Conservation (phyloP, 2,113 vertebrate species). For the Sigmodon hispidus region DNA sequence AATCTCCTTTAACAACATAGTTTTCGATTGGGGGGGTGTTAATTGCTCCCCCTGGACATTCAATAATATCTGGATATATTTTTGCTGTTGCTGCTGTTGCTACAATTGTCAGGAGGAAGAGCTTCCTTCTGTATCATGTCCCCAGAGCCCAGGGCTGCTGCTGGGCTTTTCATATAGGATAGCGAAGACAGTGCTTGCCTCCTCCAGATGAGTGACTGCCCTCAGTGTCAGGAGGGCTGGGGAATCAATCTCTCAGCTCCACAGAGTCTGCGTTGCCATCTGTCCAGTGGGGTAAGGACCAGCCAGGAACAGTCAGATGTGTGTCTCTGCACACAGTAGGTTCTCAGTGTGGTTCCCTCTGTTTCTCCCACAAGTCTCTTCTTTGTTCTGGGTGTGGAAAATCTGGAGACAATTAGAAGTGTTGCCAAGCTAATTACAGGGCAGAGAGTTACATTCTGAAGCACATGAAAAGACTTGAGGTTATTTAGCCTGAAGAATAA, state of each 20-base stretch:
- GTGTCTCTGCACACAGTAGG: not conserved
- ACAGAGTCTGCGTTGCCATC: not conserved
- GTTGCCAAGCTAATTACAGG: constrained; percentile 61
- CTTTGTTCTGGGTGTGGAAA: constrained; percentile 2
- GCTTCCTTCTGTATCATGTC: not conserved
- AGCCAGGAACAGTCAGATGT: not conserved
- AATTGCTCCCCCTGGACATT: not conserved
- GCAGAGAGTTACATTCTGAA: not conserved
- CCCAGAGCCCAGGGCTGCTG: not conserved
- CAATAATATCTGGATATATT: not conserved
- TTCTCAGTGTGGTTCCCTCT: not conserved
- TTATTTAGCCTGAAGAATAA: constrained; percentile 60
- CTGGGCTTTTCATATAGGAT: not conserved
- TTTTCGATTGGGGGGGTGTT: not conserved
- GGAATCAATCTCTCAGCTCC: not conserved
- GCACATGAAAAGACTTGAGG: constrained; percentile 47
- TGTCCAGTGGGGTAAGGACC: not conserved
- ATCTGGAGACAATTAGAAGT: not conserved
- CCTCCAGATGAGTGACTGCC: not conserved
- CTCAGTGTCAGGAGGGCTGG: rapidly evolving
- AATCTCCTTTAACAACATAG: constrained; percentile 17
- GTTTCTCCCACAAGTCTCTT: not conserved
- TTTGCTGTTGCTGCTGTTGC: not conserved
- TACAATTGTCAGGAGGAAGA: not conserved
- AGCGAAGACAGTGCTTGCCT: not conserved